phyloP scores from a whole-genome alignment of 2,113 vertebrate species.

The Phyllostomus hastatus region DNA sequence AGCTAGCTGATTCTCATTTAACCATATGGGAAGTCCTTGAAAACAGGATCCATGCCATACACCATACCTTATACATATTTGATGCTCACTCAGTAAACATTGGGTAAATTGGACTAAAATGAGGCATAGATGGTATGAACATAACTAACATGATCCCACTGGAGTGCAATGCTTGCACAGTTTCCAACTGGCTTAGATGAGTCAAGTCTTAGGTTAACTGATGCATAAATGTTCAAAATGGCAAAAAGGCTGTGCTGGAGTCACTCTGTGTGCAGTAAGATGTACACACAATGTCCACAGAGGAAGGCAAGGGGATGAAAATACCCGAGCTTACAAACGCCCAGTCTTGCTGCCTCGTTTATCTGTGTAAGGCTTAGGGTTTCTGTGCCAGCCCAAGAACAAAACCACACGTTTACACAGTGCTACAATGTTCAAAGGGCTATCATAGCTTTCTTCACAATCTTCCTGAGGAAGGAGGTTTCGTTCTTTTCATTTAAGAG shows the following conservation, averaged over 20 bases:
- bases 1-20: not conserved
- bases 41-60: not conserved
- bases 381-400: not conserved
- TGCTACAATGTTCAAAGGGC: not conserved
- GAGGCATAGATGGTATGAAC: not conserved
- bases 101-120: not conserved
- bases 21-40: not conserved
- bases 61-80: not conserved
- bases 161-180: not conserved
- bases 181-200: conserved; percentile 14
- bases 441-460: not conserved
- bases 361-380: not conserved
- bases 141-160: not conserved
- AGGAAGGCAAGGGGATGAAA: not conserved
- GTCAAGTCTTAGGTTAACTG: not conserved
- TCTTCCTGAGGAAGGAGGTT: not conserved
- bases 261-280: not conserved
- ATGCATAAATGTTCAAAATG: not conserved
- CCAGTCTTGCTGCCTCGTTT: not conserved
- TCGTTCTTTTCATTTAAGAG: not conserved
- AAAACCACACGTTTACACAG: not conserved
- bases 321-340: not conserved
- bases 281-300: not conserved
- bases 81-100: not conserved
- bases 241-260: not conserved